A percentile compares a stretch with the other conserved stretches of the same genome.
phyloP scores from a whole-genome alignment of 2,888 invertebrate species.

The Antitype chi region DNA sequence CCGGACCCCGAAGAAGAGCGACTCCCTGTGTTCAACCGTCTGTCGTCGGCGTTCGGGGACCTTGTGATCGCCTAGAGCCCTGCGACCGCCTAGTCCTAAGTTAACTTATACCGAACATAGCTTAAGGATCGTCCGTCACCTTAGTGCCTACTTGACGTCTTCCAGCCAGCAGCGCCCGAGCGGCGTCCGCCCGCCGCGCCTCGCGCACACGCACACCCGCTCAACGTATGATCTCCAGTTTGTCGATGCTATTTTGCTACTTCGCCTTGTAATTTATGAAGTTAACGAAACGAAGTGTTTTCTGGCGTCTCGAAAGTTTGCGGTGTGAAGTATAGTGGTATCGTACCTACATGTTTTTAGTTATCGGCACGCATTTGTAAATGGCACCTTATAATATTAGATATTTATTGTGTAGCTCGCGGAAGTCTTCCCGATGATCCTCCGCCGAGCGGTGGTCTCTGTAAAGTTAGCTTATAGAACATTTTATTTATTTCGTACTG shows the following conservation, averaged over 20 bases:
- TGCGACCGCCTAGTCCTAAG: slow-evolving; percentile 84
- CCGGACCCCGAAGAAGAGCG: slow-evolving; percentile 92
- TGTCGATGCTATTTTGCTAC: slow-evolving; percentile 87
- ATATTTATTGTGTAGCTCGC: slow-evolving; percentile 90
- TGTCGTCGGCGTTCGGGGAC: slow-evolving; percentile 87
- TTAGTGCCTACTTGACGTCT: slow-evolving; percentile 89
- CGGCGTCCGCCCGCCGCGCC: slow-evolving; percentile 83
- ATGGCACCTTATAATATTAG: slow-evolving; percentile 90
- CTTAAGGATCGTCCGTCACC: slow-evolving; percentile 88
- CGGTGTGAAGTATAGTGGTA: slow-evolving; percentile 88
- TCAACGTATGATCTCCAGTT: slow-evolving; percentile 90
- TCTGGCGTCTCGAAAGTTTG: slow-evolving; percentile 90
- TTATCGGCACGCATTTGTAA: slow-evolving; percentile 90
- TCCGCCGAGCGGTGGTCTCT: slow-evolving; percentile 90
- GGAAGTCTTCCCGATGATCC: slow-evolving; percentile 90
- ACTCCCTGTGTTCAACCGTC: slow-evolving; percentile 94
- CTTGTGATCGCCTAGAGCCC: slow-evolving; percentile 86
- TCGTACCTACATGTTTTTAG: slow-evolving; percentile 81
- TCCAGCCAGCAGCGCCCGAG: slow-evolving; percentile 87
- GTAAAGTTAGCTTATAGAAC: slow-evolving; percentile 90
- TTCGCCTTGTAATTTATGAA: slow-evolving; percentile 88
- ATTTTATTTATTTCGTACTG: slow-evolving; percentile 90
- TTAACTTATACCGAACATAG: slow-evolving; percentile 87
- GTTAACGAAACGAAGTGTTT: slow-evolving; percentile 83
- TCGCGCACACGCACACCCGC: slow-evolving; percentile 86